phyloP scores from a whole-genome alignment of 2,113 vertebrate species.

The Marcusenius ussheri region DNA sequence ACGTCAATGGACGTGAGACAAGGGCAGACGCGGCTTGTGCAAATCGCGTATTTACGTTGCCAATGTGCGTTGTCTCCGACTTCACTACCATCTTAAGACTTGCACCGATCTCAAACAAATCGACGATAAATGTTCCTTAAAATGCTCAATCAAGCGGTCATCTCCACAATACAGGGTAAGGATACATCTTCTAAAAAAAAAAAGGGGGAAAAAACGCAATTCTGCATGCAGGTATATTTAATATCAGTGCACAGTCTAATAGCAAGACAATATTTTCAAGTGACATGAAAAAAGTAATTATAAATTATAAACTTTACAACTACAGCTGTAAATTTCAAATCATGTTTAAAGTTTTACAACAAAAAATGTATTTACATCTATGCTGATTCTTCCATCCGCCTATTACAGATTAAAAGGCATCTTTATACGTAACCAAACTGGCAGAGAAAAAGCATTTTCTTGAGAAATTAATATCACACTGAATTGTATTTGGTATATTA shows the following conservation, averaged over 20 bases:
- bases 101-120: neutral
- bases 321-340: neutral
- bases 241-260: conserved; percentile 6
- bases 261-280: conserved; percentile 1
- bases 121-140: neutral
- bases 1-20: neutral
- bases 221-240: neutral
- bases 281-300: neutral
- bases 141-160: neutral
- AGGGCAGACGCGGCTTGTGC: neutral
- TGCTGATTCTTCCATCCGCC: neutral
- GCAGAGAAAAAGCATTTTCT: neutral
- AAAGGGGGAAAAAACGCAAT: neutral
- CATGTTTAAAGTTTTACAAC: neutral
- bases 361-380: conserved; percentile 5
- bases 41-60: neutral
- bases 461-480: neutral
- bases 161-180: neutral
- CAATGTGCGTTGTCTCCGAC: neutral
- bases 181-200: neutral
- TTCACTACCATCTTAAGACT: neutral
- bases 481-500: conserved; percentile 22
- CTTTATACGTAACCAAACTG: neutral
- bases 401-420: conserved; percentile 19
- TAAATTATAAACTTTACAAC: conserved; percentile 3